These are phyloP conservation scores for Camelus bactrianus DNA, from an alignment of 2,113 vertebrate genomes.

Conservation along the genomic window DNA sequence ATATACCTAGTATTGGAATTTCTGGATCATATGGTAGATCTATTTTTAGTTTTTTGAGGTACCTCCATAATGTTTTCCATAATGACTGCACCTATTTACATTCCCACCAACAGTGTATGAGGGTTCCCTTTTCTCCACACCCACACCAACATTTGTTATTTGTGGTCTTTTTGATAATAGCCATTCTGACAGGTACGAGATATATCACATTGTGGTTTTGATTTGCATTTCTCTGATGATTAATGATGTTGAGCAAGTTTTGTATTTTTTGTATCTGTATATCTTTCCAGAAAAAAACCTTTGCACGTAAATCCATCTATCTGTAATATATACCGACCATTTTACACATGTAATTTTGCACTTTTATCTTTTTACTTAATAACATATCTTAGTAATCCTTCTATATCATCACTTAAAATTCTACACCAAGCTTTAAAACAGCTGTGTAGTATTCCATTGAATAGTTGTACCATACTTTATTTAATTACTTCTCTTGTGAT, in stretches of 20 bases:
- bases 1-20: background rate
- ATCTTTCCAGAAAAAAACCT: conserved; percentile 8
- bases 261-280: background rate
- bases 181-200: background rate
- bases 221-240: background rate
- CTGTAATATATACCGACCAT: background rate
- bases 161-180: background rate
- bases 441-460: background rate
- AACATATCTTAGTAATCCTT: background rate
- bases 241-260: background rate
- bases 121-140: background rate
- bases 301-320: background rate
- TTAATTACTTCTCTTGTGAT: conserved; percentile 15
- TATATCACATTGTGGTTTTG: background rate
- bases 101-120: background rate
- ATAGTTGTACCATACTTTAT: background rate
- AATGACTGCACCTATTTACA: background rate
- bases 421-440: conserved; percentile 18
- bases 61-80: background rate
- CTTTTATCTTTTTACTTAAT: conserved; percentile 20
- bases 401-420: background rate
- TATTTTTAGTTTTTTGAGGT: background rate
- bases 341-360: background rate
- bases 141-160: background rate
- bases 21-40: background rate